Base-by-base conservation (phyloP, 2,888 invertebrate genomes). In the Sthenelais limicola region DNA sequence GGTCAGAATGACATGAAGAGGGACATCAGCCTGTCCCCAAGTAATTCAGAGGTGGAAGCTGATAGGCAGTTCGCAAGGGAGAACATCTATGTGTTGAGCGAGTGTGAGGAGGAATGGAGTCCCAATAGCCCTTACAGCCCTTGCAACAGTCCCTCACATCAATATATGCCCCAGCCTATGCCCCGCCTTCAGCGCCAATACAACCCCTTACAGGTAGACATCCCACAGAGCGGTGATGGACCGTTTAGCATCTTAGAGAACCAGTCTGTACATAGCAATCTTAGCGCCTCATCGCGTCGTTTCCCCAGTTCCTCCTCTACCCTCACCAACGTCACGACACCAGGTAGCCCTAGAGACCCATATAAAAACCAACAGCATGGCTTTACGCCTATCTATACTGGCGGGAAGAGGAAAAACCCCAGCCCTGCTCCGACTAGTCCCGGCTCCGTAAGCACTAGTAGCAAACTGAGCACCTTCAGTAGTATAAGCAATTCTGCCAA, bases 131-230 rank as follows among this genome's bases (percentile, higher is more conserved):
- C 62, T 4, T 43, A 62, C 38, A 62, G 62, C 38, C 62, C 62
- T 3, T 35, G 38, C 24, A 33, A 33, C 21, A 62, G 62, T 15
- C 62, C 62, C 0, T 62, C 62, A 12, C 56, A 56, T 15, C 62
- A 62, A 24, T 62, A 62, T 43, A 62, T 62, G 62, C 62, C 62
- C 62, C 35, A 62, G 43, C 62, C 62, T 9, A 62, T 62, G 62
- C 62, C 62, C 12, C 62, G 62, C n/a, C 38, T 62, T 12, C 62
- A 62, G 38, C 62, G 62, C 1, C 62, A 62, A 43, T 62, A 62
- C 38, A 62, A 62, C 62, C 62, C 62, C 4, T 43, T 62, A 21
- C 62, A 62, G 26, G 62, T 62, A 1, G 62, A 62, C 38, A 62
- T 62, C 7, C 62, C 62, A 1, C 62, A 62, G 62, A 62, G 43